Base-by-base conservation (phyloP, 2,797 vertebrate genomes). In the Myripristis murdjan region DNA sequence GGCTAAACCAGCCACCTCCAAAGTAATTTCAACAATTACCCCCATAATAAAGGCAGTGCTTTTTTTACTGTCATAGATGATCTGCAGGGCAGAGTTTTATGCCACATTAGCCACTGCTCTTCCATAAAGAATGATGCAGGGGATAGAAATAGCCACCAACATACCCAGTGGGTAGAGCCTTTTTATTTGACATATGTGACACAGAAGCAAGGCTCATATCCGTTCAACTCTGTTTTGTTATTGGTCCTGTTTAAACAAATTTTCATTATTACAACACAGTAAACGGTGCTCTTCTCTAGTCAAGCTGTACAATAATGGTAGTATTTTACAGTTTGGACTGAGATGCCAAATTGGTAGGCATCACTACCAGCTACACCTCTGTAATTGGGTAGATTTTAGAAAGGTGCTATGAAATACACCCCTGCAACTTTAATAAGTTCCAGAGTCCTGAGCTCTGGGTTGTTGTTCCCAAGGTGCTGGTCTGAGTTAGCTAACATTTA, bases 351-450 rank as follows among this genome's bases (percentile, higher is more conserved):
- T 70, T 82, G 84, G 73, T 83, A 61, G 64, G 70, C 77, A 86
- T 84, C 64, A 49, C 71, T 83, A 84, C 77, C 70, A 47, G 83
- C 81, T 90, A 85, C 90, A 91, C 88, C 83, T 89, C 86, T 84
- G 88, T 95, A 95, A 95, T 95, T 94, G 94, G 93, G 87, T 82
- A 84, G 85, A 90, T 93, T 94, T 92, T 79, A 88, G 86, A 79
- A 81, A 89, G 82, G 83, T 83, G 64, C 88, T 83, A 81, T 93
- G 92, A 95, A 95, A 94, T 93, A 93, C 91, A 86, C 85, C 87
- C 79, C 76, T 91, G 87, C 89, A 92, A 91, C 89, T 94, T 94
- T 95, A 95, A 95, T 95, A 95, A 94, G 93, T 94, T 95, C 93
- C 93, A 92, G 90, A 94, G 91, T 92, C 85, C 84, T 61, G 68